Conservation (phyloP, 2,888 invertebrate species). For the Parapristionchus giblindavisi region DNA sequence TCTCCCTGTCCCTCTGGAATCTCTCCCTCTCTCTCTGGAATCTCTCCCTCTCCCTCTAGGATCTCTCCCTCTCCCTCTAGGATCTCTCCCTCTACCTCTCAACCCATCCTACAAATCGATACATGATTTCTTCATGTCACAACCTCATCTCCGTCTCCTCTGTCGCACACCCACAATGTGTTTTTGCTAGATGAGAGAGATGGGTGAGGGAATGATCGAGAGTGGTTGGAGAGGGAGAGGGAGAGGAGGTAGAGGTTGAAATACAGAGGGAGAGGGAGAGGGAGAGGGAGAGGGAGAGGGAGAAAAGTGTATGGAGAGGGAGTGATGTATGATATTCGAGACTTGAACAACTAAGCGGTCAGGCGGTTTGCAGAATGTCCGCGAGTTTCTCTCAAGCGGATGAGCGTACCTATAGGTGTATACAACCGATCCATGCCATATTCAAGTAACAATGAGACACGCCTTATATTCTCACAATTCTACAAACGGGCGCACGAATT, state of each 20-base stretch:
- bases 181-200: conserved; percentile 30
- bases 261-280: conserved; percentile 14
- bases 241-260: neutral
- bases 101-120: conserved; percentile 31
- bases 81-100: conserved; percentile 9
- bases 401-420: too few species aligned
- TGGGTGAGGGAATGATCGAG: neutral
- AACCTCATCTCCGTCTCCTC: conserved; percentile 8
- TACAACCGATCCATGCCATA: too few species aligned
- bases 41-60: too few species aligned
- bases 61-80: neutral
- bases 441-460: too few species aligned
- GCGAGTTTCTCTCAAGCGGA: too few species aligned
- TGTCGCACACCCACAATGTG: conserved; percentile 37
- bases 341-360: too few species aligned
- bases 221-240: conserved; percentile 7
- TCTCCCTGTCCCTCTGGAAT: too few species aligned
- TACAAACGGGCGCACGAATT: too few species aligned
- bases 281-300: neutral
- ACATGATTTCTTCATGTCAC: conserved; percentile 36
- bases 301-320: neutral
- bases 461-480: too few species aligned
- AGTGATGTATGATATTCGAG: conserved; percentile 17
- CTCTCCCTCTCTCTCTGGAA: too few species aligned
- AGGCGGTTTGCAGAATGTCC: too few species aligned